Evolutionary conservation across 2,113 vertebrate genomes (phyloP), one percentile per base, ranked within the genome.

Genomic region (Grantiella picta): DNA sequence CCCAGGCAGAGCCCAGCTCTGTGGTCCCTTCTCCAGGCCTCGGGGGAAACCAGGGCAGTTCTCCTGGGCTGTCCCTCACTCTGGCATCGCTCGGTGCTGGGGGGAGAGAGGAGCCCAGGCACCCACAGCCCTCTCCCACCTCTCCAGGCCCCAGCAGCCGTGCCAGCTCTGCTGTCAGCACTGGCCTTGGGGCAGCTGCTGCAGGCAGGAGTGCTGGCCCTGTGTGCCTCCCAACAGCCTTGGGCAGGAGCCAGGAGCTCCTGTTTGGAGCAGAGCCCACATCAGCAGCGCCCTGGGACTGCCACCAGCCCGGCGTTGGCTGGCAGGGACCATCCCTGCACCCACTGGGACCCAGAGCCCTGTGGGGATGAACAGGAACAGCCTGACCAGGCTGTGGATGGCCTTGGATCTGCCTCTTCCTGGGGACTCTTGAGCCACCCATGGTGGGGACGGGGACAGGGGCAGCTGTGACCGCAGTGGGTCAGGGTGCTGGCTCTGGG

Each of bases 261-360:
- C 94, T 1, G 64, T 79, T 79, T 17, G 4, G 53, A 31, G n/a
- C 10, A 1, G 42, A 38, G 71, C 35, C 3, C 0, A 4, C 2
- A 0, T 3, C 6, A 15, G 68, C 31, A 27, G 47, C 68, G 2
- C 54, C 49, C 35, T 9, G 77, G 16, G 31, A 19, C 33, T 12
- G 52, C 52, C 25, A 24, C 56, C 61, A 33, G 49, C 29, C 31
- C 10, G 0, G 27, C 2, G 3, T 1, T 4, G 2, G 2, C 13
- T 12, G 10, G 35, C 11, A 2, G 35, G 60, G 29, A 56, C 36
- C 66, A 8, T 60, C 52, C n/a, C 49, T 2, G 6, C 1, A 0
- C 12, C 44, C 40, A 0, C 21, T 0, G 11, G 20, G 13, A 40
- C 25, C 1, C 9, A 29, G 35, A 80, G 16, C 50, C 16, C 50